A percentile compares a stretch with the other conserved stretches of the same genome.
Evolutionary conservation across 2,888 invertebrate species (phyloP).

Genomic region (Tricholauxania praeusta): DNA sequence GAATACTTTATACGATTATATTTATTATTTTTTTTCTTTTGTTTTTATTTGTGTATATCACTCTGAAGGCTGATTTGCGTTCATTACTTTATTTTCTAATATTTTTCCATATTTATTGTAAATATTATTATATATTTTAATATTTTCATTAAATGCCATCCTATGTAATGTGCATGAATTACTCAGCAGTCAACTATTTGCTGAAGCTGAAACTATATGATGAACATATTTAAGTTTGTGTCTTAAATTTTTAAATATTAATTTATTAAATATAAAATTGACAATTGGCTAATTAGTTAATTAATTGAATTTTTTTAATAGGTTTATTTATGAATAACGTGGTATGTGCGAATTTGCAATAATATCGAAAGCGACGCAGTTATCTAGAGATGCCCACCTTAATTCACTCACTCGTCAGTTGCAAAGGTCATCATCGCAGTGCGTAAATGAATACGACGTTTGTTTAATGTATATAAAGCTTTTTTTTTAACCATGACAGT

Average conservation of each 20-base stretch:
- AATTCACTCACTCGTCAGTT: conserved; percentile 39
- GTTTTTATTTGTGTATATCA: conserved; percentile 16
- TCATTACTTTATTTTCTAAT: conserved; percentile 28
- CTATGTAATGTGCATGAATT: neutral
- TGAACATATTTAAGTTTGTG: no score
- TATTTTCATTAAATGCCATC: no score
- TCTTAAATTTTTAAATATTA: no score
- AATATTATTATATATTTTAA: no score
- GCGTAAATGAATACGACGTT: conserved; percentile 31
- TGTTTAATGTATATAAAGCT: conserved; percentile 26
- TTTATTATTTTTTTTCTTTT: conserved; percentile 19
- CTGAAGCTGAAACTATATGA: no score
- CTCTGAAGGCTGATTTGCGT: conserved; percentile 32
- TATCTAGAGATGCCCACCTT: conserved; percentile 21
- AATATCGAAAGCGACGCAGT: neutral
- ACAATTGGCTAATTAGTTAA: no score
- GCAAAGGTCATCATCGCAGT: conserved; percentile 48
- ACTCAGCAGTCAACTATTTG: neutral
- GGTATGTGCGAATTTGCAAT: no score
- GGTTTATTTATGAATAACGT: neutral
- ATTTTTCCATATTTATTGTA: no score
- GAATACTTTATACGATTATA: conserved; percentile 13
- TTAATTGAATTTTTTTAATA: no score
- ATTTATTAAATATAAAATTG: no score
- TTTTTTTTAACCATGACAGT: conserved; percentile 66